Evolutionary conservation across 2,888 invertebrate species (phyloP).

Genomic region (Rhimphoctona megacephalus): DNA sequence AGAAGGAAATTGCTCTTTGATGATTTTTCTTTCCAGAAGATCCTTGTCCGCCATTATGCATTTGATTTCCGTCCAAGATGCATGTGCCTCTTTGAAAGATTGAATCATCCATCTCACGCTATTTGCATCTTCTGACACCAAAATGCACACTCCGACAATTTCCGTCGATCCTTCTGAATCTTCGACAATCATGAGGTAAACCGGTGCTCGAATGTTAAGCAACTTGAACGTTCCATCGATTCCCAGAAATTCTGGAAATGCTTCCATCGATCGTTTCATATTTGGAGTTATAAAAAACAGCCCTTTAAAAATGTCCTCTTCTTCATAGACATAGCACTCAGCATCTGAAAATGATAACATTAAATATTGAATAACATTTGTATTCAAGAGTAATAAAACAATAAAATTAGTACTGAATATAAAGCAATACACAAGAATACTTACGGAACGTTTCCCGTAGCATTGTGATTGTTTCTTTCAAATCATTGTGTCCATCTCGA

Average conservation of each 20-base stretch:
- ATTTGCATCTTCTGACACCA: conserved; percentile 51
- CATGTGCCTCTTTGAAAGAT: neutral
- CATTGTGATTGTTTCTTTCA: no score
- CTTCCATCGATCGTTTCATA: conserved; percentile 64
- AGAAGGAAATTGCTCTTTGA: neutral
- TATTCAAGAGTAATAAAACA: neutral
- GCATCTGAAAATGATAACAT: conserved; percentile 24
- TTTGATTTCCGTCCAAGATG: neutral
- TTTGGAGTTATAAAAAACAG: conserved; percentile 50
- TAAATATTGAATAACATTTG: no score
- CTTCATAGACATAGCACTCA: conserved; percentile 34
- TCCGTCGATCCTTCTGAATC: no score
- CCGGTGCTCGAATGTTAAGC: no score
- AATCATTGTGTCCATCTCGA: no score
- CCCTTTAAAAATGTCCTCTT: conserved; percentile 50
- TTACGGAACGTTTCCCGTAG: conserved; percentile 34
- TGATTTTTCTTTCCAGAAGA: neutral
- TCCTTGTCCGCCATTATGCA: neutral
- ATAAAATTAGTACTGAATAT: neutral
- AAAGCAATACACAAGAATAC: neutral
- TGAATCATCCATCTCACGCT: neutral
- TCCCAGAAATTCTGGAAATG: conserved; percentile 67
- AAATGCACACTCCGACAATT: conserved; percentile 61
- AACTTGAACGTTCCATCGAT: no score
- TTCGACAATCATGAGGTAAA: no score